These are phyloP conservation scores for Amblyopsis rosae DNA, from an alignment of 2,113 vertebrate species.

Conservation along the genomic window DNA sequence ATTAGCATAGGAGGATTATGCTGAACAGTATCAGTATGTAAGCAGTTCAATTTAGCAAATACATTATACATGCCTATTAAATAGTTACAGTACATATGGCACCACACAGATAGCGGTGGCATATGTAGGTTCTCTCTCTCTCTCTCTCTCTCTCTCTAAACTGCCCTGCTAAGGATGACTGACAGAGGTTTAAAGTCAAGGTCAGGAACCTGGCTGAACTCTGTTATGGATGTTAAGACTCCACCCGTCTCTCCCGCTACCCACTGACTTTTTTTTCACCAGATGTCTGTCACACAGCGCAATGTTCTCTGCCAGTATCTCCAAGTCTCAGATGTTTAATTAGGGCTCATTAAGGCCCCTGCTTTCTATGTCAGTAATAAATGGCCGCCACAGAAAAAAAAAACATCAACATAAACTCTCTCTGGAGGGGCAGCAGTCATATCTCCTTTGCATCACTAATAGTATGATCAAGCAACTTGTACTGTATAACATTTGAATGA, in stretches of 20 bases:
- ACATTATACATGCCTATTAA: too few relatives aligned
- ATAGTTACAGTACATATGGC: too few relatives aligned
- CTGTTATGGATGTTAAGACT: slow-evolving; percentile 19
- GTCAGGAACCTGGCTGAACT: slow-evolving; percentile 54
- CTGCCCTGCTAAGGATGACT: slow-evolving; percentile 63
- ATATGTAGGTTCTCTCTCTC: slow-evolving; percentile 5
- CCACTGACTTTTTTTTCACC: slow-evolving; percentile 43
- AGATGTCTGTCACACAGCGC: slow-evolving; percentile 72
- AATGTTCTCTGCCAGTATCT: slow-evolving; percentile 71
- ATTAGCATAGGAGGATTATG: not conserved
- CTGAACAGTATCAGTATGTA: not conserved
- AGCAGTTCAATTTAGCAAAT: not conserved
- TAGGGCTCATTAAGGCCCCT: slow-evolving; percentile 69
- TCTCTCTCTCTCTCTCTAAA: slow-evolving; percentile 53
- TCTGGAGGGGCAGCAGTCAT: slow-evolving; percentile 49
- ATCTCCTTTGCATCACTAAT: slow-evolving; percentile 29
- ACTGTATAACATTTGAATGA: not conserved
- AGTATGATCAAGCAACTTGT: slow-evolving; percentile 28
- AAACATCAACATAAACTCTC: slow-evolving; percentile 59
- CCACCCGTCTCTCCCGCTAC: slow-evolving; percentile 26
- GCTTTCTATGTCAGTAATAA: slow-evolving; percentile 74
- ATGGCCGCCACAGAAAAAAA: slow-evolving; percentile 55
- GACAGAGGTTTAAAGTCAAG: slow-evolving; percentile 66
- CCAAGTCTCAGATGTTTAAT: slow-evolving; percentile 68
- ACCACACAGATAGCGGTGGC: not conserved